These are phyloP conservation scores for Microctenopoma stevenorrisi DNA, from an alignment of 2,797 vertebrate species.

Conservation along the genomic window DNA sequence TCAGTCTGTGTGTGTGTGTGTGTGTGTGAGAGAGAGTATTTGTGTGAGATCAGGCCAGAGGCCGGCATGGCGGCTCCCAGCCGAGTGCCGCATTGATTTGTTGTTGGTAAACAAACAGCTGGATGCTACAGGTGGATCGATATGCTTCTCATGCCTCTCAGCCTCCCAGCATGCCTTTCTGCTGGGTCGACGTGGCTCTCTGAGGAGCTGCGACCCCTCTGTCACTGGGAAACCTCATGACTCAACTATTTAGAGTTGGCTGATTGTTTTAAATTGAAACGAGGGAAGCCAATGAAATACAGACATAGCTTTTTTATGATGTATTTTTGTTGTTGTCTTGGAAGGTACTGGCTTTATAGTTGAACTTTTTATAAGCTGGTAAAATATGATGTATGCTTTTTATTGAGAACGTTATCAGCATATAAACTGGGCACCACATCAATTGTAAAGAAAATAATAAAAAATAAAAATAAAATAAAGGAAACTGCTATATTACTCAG, in stretches of 20 bases:
- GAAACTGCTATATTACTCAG: slow-evolving; percentile 13
- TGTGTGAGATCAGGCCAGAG: slow-evolving; percentile 64
- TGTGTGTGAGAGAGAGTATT: slow-evolving; percentile 30
- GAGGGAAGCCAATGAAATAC: slow-evolving; percentile 5
- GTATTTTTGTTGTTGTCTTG: not conserved
- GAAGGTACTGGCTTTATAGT: not conserved
- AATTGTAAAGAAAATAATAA: not conserved
- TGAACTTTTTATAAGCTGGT: not conserved
- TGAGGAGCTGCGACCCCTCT: slow-evolving; percentile 54
- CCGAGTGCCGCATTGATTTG: slow-evolving; percentile 83
- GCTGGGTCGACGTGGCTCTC: slow-evolving; percentile 60
- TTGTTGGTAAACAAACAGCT: slow-evolving; percentile 88
- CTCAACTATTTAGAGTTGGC: slow-evolving; percentile 44
- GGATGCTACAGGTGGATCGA: slow-evolving; percentile 83
- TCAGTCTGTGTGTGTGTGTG: slow-evolving; percentile 28
- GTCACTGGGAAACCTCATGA: slow-evolving; percentile 51
- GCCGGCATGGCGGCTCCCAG: slow-evolving; percentile 70
- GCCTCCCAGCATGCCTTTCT: slow-evolving; percentile 77
- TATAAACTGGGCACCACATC: not conserved
- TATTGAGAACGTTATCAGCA: not conserved
- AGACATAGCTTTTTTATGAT: not conserved
- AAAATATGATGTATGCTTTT: slow-evolving; percentile 4
- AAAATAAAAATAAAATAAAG: not conserved
- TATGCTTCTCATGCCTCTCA: slow-evolving; percentile 70
- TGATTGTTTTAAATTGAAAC: slow-evolving; percentile 52